These are phyloP conservation scores for Hoplostethus mediterraneus DNA, from an alignment of 2,797 vertebrate genomes.

Conservation along the genomic window DNA sequence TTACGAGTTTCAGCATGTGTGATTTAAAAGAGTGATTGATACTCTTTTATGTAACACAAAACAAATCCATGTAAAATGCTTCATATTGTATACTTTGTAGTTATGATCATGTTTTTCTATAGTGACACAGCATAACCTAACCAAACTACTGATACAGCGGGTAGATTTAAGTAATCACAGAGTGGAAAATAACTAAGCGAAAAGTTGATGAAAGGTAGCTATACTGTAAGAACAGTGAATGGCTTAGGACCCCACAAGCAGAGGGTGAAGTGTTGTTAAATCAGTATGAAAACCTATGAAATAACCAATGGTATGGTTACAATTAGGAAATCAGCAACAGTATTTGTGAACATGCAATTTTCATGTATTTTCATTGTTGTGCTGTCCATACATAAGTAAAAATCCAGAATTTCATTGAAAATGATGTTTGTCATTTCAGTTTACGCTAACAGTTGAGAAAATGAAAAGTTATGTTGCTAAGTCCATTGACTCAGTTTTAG, in stretches of 20 bases:
- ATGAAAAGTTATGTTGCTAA: conserved; percentile 35
- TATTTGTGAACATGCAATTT: conserved; percentile 23
- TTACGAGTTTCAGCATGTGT: neutral
- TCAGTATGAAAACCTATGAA: neutral
- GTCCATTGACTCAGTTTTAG: conserved; percentile 44
- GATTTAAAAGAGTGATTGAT: neutral
- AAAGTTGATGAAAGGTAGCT: too few species aligned
- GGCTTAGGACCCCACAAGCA: neutral
- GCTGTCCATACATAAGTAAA: conserved; percentile 1
- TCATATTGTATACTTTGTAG: too few species aligned
- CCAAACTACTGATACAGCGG: too few species aligned
- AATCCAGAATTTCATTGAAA: neutral
- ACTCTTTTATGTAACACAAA: neutral
- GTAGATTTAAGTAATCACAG: neutral
- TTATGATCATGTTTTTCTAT: too few species aligned
- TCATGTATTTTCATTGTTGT: conserved; percentile 13
- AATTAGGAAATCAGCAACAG: conserved; percentile 15
- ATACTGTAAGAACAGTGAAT: neutral
- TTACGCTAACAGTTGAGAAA: neutral
- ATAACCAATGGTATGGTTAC: neutral
- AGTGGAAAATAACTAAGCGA: neutral
- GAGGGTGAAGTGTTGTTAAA: neutral
- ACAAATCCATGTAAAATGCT: too few species aligned
- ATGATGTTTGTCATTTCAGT: neutral
- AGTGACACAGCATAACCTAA: too few species aligned